Evolutionary conservation across 2,113 vertebrate species (phyloP), one percentile per base, ranked within the genome.

Genomic region (Natator depressus): DNA sequence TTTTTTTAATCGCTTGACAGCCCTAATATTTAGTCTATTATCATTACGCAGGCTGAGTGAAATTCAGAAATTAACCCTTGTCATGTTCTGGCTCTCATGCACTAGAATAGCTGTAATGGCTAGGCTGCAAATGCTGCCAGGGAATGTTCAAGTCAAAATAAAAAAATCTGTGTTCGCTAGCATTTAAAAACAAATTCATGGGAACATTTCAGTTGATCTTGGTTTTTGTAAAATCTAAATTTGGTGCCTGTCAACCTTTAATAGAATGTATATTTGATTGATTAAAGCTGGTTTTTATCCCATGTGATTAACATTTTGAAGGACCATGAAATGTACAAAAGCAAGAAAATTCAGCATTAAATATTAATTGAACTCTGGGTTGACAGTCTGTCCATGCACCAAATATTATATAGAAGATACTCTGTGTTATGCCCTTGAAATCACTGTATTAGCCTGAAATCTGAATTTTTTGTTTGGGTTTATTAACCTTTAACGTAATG

Each of bases 121-220:
- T 38, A 14, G 6, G 13, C 38, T 0, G 0, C 17, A 79, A 0
- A 76, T 76, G 72, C 38, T 46, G 19, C 38, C 38, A 75, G 20
- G 38, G 72, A 46, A 25, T 46, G 12, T 13, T 76, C 42, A 24
- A 46, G 12, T 72, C 65, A 35, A 72, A 72, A 38, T 59, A 38
- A 14, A 72, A 72, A 72, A 38, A 8, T 20, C 35, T 84, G 47
- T 84, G 47, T 49, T 59, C 19, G 13, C 0, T n/a, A 47, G 50
- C 1, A 7, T 27, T 72, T 82, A 57, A 82, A 82, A 55, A 57
- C 54, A 82, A 57, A n/a, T 82, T 42, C 13, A 42, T 29, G 25
- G n/a, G 25, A 82, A 82, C 14, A 16, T 16, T 82, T 46, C 25
- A 17, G 11, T 29, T 82, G 50, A 72, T 38, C 24, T 29, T 72